Evolutionary conservation across 2,797 vertebrate species (phyloP), one percentile per base, ranked within the genome.

Genomic region (Uromys caudimaculatus): DNA sequence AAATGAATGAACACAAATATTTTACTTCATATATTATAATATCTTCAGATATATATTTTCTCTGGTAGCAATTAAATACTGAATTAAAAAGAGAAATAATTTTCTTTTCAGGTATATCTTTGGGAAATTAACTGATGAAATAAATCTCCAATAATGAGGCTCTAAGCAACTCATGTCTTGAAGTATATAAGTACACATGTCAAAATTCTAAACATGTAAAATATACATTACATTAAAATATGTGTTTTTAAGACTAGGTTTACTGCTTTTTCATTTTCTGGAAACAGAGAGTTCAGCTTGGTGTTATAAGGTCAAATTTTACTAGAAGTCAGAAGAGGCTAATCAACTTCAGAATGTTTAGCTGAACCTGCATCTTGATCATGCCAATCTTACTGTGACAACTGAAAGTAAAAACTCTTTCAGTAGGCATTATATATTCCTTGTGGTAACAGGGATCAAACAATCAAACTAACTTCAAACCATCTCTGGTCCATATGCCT

Each of bases 1-100:
- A 87, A 67, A 71, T 76, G 32, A 93, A 54, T 78, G 5, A 29
- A 24, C 38, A 71, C 54, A 83, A 93, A 88, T 90, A 86, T 83
- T 93, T 92, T 71, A 64, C 11, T 23, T 90, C 52, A 58, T 62
- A 92, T 87, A 84, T 78, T 27, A 75, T 69, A 81, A 13, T 16
- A 0, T 64, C 0, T 76, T 52, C 29, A 87, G 82, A 11, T 54
- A 47, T 62, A 1, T 6, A 35, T 52, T 77, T 90, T 87, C 32
- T 83, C 47, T 11, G 24, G 41, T 29, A 88, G 13, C 35, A 90
- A 88, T 58, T 88, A 77, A 77, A 78, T 44, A 16, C 35, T 75
- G 21, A 78, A 73, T 93, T 12, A 78, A 92, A 92, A 76, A 60
- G 4, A 92, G 2, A 8, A 69, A 44, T 81, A 10, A 67, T 44